Conservation (phyloP, 2,888 invertebrate genomes). For the Volucella bombylans region DNA sequence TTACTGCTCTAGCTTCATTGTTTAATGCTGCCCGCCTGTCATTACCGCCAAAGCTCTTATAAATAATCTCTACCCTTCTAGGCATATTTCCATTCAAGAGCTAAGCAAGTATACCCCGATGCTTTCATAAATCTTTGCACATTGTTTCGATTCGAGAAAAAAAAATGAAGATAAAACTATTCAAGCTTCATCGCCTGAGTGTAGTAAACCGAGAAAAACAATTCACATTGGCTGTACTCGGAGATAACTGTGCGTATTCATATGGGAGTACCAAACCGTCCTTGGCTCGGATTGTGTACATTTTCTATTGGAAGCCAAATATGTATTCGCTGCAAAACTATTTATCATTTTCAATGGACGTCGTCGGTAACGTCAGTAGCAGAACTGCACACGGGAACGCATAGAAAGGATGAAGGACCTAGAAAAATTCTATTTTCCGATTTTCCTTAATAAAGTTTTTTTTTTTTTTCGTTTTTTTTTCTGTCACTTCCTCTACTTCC, state of each 20-base stretch:
- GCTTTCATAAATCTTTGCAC: conserved; percentile 72
- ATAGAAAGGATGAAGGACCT: conserved; percentile 42
- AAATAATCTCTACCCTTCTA: conserved; percentile 2
- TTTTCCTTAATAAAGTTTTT: conserved; percentile 64
- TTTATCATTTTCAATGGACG: conserved; percentile 67
- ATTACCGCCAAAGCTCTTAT: conserved; percentile 25
- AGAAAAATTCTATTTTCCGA: conserved; percentile 68
- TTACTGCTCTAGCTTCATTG: conserved; percentile 11
- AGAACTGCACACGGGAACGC: conserved; percentile 50
- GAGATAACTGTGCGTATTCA: conserved; percentile 16
- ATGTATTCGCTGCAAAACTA: conserved; percentile 61
- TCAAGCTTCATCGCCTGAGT: conserved; percentile 67
- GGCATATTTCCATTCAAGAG: conserved; percentile 53
- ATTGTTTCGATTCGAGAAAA: conserved; percentile 39
- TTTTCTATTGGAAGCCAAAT: conserved; percentile 56
- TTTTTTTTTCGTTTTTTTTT: background rate
- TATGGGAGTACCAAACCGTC: conserved; percentile 24
- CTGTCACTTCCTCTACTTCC: background rate
- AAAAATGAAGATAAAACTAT: conserved; percentile 45
- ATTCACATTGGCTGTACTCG: conserved; percentile 45
- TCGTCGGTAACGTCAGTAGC: conserved; percentile 63
- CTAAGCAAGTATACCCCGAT: conserved; percentile 64
- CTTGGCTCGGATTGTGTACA: conserved; percentile 64
- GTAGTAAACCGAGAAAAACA: conserved; percentile 51
- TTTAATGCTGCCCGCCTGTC: conserved; percentile 33